Evolutionary conservation across 92 coral and sea anemone genomes (phyloP).

Genomic region (Pocillopora grandis): DNA sequence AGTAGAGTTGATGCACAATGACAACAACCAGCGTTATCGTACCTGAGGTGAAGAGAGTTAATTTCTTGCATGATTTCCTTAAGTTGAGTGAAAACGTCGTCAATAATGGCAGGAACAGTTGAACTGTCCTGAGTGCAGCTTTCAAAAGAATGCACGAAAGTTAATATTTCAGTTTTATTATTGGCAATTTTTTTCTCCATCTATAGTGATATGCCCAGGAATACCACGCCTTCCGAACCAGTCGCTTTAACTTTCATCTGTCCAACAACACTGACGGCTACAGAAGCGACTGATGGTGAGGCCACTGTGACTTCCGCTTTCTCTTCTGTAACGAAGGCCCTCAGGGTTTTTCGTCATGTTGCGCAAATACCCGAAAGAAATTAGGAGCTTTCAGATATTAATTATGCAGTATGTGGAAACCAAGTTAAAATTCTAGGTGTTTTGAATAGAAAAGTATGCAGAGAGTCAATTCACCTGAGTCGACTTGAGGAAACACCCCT

Average conservation of each 20-base stretch:
- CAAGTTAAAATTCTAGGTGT: not conserved
- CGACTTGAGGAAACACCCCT: constrained; percentile 53
- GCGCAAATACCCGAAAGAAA: constrained; percentile 1
- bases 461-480: constrained; percentile 50
- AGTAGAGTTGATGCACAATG: not conserved
- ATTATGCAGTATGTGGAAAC: not conserved
- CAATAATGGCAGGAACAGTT: no score
- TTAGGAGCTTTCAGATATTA: not conserved
- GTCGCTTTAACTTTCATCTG: constrained; percentile 61
- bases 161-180: constrained; percentile 19
- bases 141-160: no score
- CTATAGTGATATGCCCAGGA: constrained; percentile 56
- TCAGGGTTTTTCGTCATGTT: not conserved
- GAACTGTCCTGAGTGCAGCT: no score
- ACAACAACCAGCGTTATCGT: no score
- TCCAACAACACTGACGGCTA: not conserved
- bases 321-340: not conserved
- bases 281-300: no score
- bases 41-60: no score
- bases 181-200: constrained; percentile 26
- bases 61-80: no score
- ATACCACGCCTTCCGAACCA: constrained; percentile 36
- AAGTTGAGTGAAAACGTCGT: no score
- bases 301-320: not conserved
- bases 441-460: not conserved